Base-by-base conservation (phyloP, 2,113 vertebrate genomes). In the Neotragus moschatus region DNA sequence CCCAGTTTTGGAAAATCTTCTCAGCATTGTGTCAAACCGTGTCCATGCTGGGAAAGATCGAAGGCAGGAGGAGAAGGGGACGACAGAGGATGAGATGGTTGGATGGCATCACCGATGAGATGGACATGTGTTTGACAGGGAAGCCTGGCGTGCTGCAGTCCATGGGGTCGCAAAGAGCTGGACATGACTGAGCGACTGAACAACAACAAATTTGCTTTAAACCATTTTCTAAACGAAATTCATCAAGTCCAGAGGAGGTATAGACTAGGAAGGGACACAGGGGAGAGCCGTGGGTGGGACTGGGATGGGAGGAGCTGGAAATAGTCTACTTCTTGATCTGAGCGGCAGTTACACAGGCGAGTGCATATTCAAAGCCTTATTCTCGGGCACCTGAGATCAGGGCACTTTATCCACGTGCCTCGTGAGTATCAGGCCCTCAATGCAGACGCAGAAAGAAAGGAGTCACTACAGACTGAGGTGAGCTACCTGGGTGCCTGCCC, bases 371-470 rank as follows among this genome's bases (percentile, higher is more conserved):
- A n/a, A 45, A 84, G 79, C 15, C 53, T 23, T 16, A 5, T 7
- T 23, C 0, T 21, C 1, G 13, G 1, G 26, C 47, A 21, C 21
- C 11, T 5, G 3, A 5, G 13, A 47, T 28, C 19, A 12, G 26
- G 28, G 25, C 39, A 7, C 39, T 60, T 36, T 0, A 60, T 28
- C 63, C 88, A 15, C 0, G 0, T 6, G 5, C 75, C 3, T 0
- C 15, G 88, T 25, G 3, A 21, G 6, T 6, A 33, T 9, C 80
- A 84, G 4, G 53, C 53, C 33, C 33, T 43, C 30, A 23, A 1
- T 1, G 6, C 0, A 16, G 49, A 43, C 23, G 63, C 30, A 17
- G 60, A 55, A 81, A n/a, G 80, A 12, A 33, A 28, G 2, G 4
- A n/a, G 28, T 4, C 8, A 0, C 2, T 1, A 12, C 7, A 3